Evolutionary conservation across 2,113 vertebrate genomes (phyloP).

Genomic region (Melospiza melodia): DNA sequence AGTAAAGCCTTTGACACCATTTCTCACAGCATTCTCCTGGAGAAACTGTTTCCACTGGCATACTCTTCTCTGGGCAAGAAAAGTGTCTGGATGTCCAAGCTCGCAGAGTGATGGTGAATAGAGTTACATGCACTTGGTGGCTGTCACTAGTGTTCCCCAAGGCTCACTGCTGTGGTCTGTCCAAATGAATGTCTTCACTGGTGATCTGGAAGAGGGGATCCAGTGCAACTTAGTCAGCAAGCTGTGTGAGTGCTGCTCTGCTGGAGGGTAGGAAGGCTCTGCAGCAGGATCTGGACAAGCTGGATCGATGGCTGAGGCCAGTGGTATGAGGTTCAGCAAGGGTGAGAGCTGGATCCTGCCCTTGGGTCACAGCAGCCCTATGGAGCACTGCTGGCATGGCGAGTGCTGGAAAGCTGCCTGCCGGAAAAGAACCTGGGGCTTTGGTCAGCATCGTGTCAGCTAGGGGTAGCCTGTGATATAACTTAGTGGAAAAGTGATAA

Average conservation of each 20-base stretch:
- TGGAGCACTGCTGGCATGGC: not conserved
- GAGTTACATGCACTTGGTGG: not conserved
- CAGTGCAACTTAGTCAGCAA: not conserved
- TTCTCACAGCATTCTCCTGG: not conserved
- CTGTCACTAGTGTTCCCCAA: not conserved
- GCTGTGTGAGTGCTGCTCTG: not conserved
- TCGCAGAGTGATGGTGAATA: not conserved
- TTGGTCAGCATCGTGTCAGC: accelerated
- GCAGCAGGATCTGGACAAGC: not conserved
- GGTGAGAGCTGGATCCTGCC: not conserved
- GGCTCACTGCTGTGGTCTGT: not conserved
- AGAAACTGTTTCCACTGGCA: not conserved
- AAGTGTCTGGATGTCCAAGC: not conserved
- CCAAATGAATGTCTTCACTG: not conserved
- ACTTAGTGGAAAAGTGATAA: not conserved
- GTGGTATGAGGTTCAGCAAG: not conserved
- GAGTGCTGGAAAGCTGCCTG: not conserved
- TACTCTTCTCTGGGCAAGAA: not conserved
- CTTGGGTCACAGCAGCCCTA: not conserved
- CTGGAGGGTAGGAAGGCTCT: not conserved
- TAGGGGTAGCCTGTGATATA: not conserved
- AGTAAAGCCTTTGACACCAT: not conserved
- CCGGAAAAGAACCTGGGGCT: not conserved
- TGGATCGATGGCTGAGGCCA: not conserved
- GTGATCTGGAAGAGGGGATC: not conserved